These are phyloP conservation scores for Danionella cerebrum DNA, from an alignment of 2,113 vertebrate species.

Conservation along the genomic window DNA sequence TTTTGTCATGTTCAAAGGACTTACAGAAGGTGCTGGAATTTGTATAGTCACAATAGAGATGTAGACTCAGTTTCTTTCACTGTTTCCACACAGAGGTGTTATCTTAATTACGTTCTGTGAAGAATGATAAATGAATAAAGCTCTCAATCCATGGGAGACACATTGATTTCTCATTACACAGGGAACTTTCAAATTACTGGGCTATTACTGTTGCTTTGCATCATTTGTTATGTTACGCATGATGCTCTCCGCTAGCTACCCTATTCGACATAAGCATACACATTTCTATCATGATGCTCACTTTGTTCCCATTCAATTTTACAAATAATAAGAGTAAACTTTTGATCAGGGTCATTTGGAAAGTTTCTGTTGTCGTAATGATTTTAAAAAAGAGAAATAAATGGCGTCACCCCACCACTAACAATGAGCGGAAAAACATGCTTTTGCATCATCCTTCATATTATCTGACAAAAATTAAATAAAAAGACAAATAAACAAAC, in stretches of 20 bases:
- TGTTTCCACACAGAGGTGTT: constrained; percentile 37
- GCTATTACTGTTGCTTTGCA: constrained; percentile 31
- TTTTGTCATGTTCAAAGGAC: background rate
- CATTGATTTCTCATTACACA: constrained; percentile 56
- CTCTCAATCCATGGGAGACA: constrained; percentile 38
- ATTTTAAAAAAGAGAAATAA: too few species aligned
- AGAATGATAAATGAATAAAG: constrained; percentile 44
- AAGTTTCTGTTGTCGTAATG: too few species aligned
- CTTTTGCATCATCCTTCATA: too few species aligned
- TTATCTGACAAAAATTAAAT: too few species aligned
- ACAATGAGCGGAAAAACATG: too few species aligned
- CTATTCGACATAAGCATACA: background rate
- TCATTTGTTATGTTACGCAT: constrained; percentile 30
- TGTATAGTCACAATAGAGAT: constrained; percentile 2
- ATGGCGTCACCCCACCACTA: too few species aligned
- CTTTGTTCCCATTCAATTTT: background rate
- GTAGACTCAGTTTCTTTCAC: constrained; percentile 37
- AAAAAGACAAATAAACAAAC: too few species aligned
- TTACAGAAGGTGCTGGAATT: background rate
- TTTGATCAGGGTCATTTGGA: too few species aligned
- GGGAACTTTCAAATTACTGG: constrained; percentile 33
- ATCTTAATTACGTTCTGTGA: constrained; percentile 54
- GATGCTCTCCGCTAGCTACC: constrained; percentile 10
- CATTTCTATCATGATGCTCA: background rate
- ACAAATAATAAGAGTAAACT: too few species aligned